A percentile compares a stretch with the other conserved stretches of the same genome.
phyloP scores from a whole-genome alignment of 2,888 invertebrate genomes.

The Limnephilus rhombicus region DNA sequence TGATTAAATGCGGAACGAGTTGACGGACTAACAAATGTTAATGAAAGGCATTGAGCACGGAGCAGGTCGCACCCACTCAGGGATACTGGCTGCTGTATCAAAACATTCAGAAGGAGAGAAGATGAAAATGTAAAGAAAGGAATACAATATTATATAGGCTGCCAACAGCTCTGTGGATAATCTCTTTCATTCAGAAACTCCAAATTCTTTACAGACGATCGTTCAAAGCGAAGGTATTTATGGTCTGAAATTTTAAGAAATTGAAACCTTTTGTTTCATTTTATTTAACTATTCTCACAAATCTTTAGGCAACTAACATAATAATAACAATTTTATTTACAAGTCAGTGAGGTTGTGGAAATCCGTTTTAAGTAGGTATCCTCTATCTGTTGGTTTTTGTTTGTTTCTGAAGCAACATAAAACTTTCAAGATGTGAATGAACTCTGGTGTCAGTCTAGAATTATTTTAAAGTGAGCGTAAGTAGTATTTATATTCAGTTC shows the following conservation, averaged over 20 bases:
- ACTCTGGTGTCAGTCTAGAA: neutral
- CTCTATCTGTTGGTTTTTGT: neutral
- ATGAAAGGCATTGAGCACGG: constrained; percentile 13
- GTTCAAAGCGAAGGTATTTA: neutral
- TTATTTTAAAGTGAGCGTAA: no score
- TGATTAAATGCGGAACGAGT: neutral
- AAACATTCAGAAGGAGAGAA: neutral
- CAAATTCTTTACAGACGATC: neutral
- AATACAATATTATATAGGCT: neutral
- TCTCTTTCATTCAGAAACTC: neutral
- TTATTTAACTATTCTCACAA: neutral
- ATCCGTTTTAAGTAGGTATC: no score
- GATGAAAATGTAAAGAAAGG: neutral
- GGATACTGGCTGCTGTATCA: neutral
- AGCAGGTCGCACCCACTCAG: neutral
- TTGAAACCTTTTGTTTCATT: neutral
- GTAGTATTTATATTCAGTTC: no score
- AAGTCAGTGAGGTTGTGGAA: no score
- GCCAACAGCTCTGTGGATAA: neutral
- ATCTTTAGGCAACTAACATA: neutral
- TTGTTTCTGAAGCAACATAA: neutral
- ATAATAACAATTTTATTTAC: no score
- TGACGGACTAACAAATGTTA: neutral
- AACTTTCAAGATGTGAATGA: neutral
- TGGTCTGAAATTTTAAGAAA: no score